Conservation (phyloP, 23 tunicate genomes). For the Ciona savignyi region DNA sequence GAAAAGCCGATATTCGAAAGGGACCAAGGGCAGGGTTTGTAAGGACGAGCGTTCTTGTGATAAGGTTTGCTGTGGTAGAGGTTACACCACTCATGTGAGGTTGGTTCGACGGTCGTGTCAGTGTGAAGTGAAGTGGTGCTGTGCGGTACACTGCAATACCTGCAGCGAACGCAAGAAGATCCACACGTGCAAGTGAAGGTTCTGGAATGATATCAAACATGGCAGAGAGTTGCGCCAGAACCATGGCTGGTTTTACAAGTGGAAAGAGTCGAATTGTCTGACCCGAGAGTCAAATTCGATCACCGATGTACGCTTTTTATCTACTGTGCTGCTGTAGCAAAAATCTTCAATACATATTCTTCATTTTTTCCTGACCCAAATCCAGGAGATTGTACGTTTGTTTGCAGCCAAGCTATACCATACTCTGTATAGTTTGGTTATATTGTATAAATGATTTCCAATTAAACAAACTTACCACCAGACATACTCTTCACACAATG, state of each 20-base stretch:
- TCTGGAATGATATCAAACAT: background rate
- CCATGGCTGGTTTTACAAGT: background rate
- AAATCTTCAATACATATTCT: background rate
- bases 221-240: background rate
- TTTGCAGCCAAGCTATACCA: too few relatives aligned
- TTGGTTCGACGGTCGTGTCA: slow-evolving; percentile 55
- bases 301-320: background rate
- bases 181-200: slow-evolving; percentile 57
- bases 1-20: slow-evolving; percentile 49
- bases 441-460: background rate
- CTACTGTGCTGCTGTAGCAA: background rate
- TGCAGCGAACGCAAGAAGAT: slow-evolving; percentile 61
- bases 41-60: slow-evolving; percentile 50
- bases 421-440: too few relatives aligned
- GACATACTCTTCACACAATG: background rate
- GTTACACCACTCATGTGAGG: slow-evolving; percentile 62
- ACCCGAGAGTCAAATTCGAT: too few relatives aligned
- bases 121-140: slow-evolving; percentile 84
- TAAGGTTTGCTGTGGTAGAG: slow-evolving; percentile 76
- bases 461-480: background rate
- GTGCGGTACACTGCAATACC: slow-evolving; percentile 70
- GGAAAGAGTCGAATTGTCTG: background rate
- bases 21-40: slow-evolving; percentile 76
- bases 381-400: too few relatives aligned
- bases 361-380: background rate